Percentiles rank a stretch among this genome's conserved stretches.
Evolutionary conservation across 2,113 vertebrate species (phyloP).

Genomic region (Ceratotherium simum): DNA sequence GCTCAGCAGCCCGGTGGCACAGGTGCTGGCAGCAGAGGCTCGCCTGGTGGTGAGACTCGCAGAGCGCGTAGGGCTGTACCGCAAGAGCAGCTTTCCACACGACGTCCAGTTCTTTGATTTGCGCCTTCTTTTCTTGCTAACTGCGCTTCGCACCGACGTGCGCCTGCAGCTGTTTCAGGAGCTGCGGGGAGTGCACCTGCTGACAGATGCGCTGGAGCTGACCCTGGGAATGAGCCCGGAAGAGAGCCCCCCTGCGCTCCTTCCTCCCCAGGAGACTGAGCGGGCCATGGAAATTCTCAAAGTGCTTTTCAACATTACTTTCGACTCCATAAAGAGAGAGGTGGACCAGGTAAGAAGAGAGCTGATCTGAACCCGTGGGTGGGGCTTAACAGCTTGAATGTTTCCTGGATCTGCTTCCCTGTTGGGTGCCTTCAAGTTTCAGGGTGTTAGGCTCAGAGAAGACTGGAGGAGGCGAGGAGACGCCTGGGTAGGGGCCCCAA

Average conservation of each 20-base stretch:
- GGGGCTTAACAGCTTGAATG: not conserved
- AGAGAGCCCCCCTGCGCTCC: slow-evolving; percentile 74
- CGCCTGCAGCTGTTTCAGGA: slow-evolving; percentile 92
- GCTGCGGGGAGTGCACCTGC: slow-evolving; percentile 90
- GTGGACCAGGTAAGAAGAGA: slow-evolving; percentile 91
- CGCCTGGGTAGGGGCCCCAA: not conserved
- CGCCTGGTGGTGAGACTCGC: slow-evolving; percentile 90
- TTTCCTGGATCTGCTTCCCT: no score
- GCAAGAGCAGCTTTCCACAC: slow-evolving; percentile 88
- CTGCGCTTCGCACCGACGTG: slow-evolving; percentile 91
- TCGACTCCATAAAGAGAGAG: slow-evolving; percentile 90
- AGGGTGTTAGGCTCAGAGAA: not conserved
- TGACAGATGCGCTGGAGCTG: slow-evolving; percentile 90
- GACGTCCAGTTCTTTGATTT: slow-evolving; percentile 94
- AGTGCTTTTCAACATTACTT: slow-evolving; percentile 97
- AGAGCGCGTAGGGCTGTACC: slow-evolving; percentile 90
- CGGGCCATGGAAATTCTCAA: slow-evolving; percentile 96
- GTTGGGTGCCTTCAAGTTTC: accelerated
- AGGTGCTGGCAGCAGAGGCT: slow-evolving; percentile 89
- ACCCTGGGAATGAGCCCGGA: slow-evolving; percentile 84
- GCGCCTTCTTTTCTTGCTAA: slow-evolving; percentile 94
- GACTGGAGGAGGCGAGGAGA: not conserved
- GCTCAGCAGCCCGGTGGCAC: slow-evolving; percentile 90
- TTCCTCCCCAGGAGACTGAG: slow-evolving; percentile 92
- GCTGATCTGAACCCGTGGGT: no score